Evolutionary conservation across 1,140 invertebrate species (phyloP).

Genomic region (Centruroides vittatus): DNA sequence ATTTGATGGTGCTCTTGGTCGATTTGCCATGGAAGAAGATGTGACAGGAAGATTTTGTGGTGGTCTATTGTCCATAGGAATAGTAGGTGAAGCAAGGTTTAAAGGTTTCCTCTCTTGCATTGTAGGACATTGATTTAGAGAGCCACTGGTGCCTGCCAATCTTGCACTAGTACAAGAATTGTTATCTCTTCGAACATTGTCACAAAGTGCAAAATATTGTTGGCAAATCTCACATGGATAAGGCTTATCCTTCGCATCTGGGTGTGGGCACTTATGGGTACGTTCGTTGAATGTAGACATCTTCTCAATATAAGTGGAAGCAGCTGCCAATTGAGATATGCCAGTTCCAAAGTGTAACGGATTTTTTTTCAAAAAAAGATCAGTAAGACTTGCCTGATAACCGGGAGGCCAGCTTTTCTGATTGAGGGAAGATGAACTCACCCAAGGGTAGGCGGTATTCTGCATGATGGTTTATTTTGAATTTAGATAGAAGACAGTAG

Average conservation of each 20-base stretch:
- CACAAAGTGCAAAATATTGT: constrained; percentile 14
- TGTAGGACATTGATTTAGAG: constrained; percentile 4
- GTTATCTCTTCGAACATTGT: constrained; percentile 7
- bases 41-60: neutral
- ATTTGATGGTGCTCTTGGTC: constrained; percentile 16
- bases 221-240: constrained; percentile 19
- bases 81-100: constrained; percentile 8
- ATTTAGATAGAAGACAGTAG: neutral
- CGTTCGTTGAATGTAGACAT: constrained; percentile 16
- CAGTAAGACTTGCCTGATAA: constrained; percentile 18
- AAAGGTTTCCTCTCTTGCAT: constrained; percentile 11
- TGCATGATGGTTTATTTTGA: constrained; percentile 11
- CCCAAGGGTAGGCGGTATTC: constrained; percentile 19
- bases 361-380: constrained; percentile 19
- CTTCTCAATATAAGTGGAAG: constrained; percentile 19
- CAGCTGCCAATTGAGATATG: constrained; percentile 18
- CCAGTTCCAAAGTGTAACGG: constrained; percentile 16
- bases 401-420: constrained; percentile 18
- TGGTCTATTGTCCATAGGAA: neutral
- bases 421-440: constrained; percentile 10
- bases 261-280: constrained; percentile 17
- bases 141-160: constrained; percentile 2
- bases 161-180: neutral
- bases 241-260: constrained; percentile 16
- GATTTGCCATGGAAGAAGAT: neutral